A percentile compares a stretch with the other conserved stretches of the same genome.
phyloP scores from a whole-genome alignment of 1,140 invertebrate species.

The Atta cephalotes region DNA sequence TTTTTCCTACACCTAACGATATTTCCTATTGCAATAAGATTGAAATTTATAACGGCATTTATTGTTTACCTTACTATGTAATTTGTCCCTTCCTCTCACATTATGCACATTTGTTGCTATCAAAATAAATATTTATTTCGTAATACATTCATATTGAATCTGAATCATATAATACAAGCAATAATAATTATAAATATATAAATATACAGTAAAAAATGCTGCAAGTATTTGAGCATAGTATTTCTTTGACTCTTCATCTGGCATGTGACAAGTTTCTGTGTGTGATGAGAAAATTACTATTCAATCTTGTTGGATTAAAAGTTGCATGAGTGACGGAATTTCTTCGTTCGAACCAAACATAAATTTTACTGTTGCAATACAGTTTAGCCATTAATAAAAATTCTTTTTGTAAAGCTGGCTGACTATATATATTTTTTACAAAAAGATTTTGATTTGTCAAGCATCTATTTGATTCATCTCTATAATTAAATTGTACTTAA shows the following conservation, averaged over 20 bases:
- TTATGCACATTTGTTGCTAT: background rate
- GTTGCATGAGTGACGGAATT: constrained; percentile 70
- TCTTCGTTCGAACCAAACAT: constrained; percentile 73
- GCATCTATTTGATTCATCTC: constrained; percentile 75
- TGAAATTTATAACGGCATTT: background rate
- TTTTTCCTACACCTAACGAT: background rate
- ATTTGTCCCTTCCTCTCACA: constrained; percentile 23
- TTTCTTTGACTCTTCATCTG: constrained; percentile 18
- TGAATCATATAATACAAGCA: background rate
- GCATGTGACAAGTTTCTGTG: constrained; percentile 19
- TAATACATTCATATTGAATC: background rate
- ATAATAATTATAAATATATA: constrained; percentile 49
- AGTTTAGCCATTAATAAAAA: constrained; percentile 68
- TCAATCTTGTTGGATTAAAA: background rate
- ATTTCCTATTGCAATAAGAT: background rate
- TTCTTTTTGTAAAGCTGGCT: constrained; percentile 70
- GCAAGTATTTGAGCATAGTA: constrained; percentile 30
- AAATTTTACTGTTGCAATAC: constrained; percentile 56
- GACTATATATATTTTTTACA: constrained; percentile 69
- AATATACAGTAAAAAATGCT: constrained; percentile 29
- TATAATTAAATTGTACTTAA: constrained; percentile 77
- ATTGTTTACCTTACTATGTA: background rate
- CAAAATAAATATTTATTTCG: constrained; percentile 42
- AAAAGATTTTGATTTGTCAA: constrained; percentile 79
- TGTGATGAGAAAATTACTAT: background rate